Percentiles rank a stretch among this genome's conserved stretches.
These are phyloP conservation scores for Thymelicus lineola DNA, from an alignment of 2,888 invertebrate genomes.

Conservation along the genomic window DNA sequence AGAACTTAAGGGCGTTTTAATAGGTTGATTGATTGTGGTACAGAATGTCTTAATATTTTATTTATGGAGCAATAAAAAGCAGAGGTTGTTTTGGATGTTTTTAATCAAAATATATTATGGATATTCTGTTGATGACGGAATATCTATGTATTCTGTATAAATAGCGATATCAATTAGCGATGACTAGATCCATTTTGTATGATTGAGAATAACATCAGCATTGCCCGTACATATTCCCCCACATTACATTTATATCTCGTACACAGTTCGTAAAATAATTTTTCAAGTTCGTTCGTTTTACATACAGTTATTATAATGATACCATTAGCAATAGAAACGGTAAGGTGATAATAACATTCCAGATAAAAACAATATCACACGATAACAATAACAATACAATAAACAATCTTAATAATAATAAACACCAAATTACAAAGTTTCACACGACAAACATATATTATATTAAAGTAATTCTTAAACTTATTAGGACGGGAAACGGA, in stretches of 20 bases:
- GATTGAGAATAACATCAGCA: conserved; percentile 60
- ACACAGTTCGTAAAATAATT: conserved; percentile 45
- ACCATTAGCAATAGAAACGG: conserved; percentile 55
- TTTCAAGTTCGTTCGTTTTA: conserved; percentile 50
- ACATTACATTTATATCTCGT: conserved; percentile 52
- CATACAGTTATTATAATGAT: conserved; percentile 65
- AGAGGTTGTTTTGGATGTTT: conserved; percentile 16
- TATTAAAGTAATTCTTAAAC: conserved; percentile 31
- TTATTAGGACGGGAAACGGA: conserved; percentile 39
- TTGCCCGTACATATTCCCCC: conserved; percentile 58
- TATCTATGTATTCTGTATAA: conserved; percentile 31
- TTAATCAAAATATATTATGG: conserved; percentile 26
- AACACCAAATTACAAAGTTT: conserved; percentile 21
- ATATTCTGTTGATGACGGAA: conserved; percentile 35
- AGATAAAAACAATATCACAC: conserved; percentile 44
- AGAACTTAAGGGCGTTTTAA: conserved; percentile 20
- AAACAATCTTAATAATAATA: conserved; percentile 15
- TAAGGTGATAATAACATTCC: conserved; percentile 60
- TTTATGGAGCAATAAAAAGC: background rate
- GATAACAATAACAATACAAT: conserved; percentile 30
- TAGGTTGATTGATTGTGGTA: background rate
- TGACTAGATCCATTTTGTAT: conserved; percentile 74
- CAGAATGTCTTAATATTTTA: background rate
- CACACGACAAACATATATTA: conserved; percentile 28
- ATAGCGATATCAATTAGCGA: conserved; percentile 43